Percentiles rank a stretch among this genome's conserved stretches.
Evolutionary conservation across 37 sponge, comb jelly and placozoan genomes (phyloP).

Genomic region (Cladorhizidae sp.): DNA sequence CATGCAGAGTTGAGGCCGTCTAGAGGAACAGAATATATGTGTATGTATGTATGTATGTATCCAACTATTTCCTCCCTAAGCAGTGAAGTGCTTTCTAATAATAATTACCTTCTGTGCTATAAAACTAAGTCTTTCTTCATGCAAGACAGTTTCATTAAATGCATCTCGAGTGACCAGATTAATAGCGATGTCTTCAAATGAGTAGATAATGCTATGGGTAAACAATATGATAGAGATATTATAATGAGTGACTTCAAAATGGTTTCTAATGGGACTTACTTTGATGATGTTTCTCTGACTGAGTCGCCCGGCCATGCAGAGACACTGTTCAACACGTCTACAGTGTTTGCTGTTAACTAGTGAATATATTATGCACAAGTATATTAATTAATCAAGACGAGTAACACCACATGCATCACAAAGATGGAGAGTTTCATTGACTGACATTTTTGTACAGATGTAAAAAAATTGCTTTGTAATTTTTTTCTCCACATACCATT

Average conservation of each 20-base stretch:
- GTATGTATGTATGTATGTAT: too few relatives aligned
- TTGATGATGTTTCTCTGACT: slow-evolving; percentile 13
- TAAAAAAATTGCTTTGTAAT: background rate
- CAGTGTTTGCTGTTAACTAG: slow-evolving; percentile 25
- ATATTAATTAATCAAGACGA: too few relatives aligned
- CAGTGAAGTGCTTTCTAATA: too few relatives aligned
- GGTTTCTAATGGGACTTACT: slow-evolving; percentile 3
- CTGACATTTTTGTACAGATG: background rate
- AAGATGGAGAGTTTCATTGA: background rate
- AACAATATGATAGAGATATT: background rate
- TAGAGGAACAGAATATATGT: background rate
- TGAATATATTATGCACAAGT: background rate
- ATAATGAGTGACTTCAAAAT: too few relatives aligned
- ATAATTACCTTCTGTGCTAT: slow-evolving; percentile 38
- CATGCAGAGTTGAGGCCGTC: too few relatives aligned
- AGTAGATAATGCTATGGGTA: slow-evolving; percentile 12
- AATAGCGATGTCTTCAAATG: slow-evolving; percentile 51
- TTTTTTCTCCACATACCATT: background rate
- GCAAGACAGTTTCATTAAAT: slow-evolving; percentile 11
- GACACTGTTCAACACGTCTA: slow-evolving; percentile 23
- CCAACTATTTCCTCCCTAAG: too few relatives aligned
- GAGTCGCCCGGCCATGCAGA: slow-evolving; percentile 48
- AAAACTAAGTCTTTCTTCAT: slow-evolving; percentile 1
- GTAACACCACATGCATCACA: too few relatives aligned
- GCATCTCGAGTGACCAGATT: slow-evolving; percentile 28